Evolutionary conservation across 2,888 invertebrate genomes (phyloP).

Genomic region (Agriopis marginaria): DNA sequence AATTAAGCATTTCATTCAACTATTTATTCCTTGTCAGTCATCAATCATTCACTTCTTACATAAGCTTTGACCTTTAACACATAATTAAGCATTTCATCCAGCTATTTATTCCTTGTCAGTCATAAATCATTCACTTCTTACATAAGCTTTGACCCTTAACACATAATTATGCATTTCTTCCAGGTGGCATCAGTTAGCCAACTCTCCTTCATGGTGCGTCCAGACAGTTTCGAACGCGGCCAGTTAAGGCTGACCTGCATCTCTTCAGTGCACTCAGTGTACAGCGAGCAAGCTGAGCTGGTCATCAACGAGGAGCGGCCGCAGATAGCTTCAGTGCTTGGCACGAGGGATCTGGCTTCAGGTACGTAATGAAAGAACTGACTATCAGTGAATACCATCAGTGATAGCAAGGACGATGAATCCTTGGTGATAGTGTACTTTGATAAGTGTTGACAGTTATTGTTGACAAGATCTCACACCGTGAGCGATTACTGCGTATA

Average conservation of each 20-base stretch:
- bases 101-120: too few species aligned
- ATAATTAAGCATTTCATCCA: too few species aligned
- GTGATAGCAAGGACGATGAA: background rate
- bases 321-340: slow-evolving; percentile 90
- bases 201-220: slow-evolving; percentile 85
- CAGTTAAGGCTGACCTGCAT: slow-evolving; percentile 88
- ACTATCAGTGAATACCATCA: background rate
- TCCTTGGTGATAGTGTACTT: too few species aligned
- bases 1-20: too few species aligned
- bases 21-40: too few species aligned
- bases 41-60: too few species aligned
- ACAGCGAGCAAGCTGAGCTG: slow-evolving; percentile 87
- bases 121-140: background rate
- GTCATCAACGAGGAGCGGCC: slow-evolving; percentile 91
- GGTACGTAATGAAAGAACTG: slow-evolving; percentile 59
- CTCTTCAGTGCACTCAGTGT: slow-evolving; percentile 89
- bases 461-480: background rate
- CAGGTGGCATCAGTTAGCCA: slow-evolving; percentile 81
- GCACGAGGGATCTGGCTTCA: slow-evolving; percentile 87
- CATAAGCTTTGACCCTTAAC: background rate
- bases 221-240: slow-evolving; percentile 88
- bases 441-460: background rate
- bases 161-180: background rate
- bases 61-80: background rate
- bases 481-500: too few species aligned